These are phyloP conservation scores for Scolopax rusticola DNA, from an alignment of 2,797 vertebrate genomes.

Conservation along the genomic window DNA sequence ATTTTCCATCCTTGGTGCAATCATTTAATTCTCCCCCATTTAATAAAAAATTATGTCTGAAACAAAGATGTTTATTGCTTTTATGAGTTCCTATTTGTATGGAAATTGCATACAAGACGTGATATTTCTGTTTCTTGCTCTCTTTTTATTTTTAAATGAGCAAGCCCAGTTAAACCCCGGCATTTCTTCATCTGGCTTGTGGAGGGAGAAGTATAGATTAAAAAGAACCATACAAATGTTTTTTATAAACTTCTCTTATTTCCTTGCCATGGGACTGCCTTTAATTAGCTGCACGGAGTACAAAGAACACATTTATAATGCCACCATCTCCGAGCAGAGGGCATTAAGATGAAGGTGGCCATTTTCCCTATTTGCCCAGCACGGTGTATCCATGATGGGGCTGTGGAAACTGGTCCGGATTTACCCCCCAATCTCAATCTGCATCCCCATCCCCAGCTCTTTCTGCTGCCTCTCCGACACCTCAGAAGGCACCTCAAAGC, in stretches of 20 bases:
- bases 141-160: slow-evolving; percentile 24
- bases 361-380: background rate
- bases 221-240: slow-evolving; percentile 88
- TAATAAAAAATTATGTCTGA: slow-evolving; percentile 54
- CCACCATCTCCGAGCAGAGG: background rate
- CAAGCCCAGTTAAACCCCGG: background rate
- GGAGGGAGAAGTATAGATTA: slow-evolving; percentile 80
- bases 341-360: background rate
- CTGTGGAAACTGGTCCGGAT: background rate
- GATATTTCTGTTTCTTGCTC: slow-evolving; percentile 1
- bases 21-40: background rate
- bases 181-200: slow-evolving; percentile 72
- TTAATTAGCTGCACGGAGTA: slow-evolving; percentile 85
- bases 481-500: background rate
- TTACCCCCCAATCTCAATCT: background rate
- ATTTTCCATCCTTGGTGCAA: background rate
- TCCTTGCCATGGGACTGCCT: slow-evolving; percentile 84
- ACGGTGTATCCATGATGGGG: background rate
- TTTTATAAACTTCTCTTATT: slow-evolving; percentile 86
- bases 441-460: background rate
- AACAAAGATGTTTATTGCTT: slow-evolving; percentile 69
- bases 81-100: slow-evolving; percentile 49
- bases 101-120: slow-evolving; percentile 18
- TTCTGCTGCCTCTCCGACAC: background rate
- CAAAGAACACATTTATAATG: slow-evolving; percentile 79